phyloP scores from a whole-genome alignment of 2,888 invertebrate genomes.

The Drosophila heteroneura region DNA sequence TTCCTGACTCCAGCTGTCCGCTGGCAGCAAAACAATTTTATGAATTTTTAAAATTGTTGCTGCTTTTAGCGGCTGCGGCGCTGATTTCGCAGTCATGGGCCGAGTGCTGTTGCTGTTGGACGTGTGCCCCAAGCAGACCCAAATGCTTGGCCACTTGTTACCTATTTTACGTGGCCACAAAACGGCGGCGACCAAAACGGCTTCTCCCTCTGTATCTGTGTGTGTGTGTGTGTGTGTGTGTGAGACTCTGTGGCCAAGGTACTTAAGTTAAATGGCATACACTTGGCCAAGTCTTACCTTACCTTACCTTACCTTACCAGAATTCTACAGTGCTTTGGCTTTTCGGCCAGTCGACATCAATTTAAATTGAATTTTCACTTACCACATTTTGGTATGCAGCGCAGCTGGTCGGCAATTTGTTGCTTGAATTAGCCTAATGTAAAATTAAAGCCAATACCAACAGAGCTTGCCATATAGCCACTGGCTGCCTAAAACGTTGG shows the following conservation, averaged over 20 bases:
- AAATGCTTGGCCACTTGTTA: constrained; percentile 76
- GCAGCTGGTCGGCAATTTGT: constrained; percentile 78
- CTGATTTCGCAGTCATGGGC: constrained; percentile 77
- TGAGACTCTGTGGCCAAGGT: constrained; percentile 52
- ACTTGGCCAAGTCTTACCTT: constrained; percentile 46
- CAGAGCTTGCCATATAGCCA: constrained; percentile 18
- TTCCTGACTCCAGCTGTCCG: constrained; percentile 35
- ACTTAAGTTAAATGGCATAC: constrained; percentile 81
- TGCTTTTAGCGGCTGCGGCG: constrained; percentile 69
- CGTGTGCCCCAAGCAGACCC: constrained; percentile 61
- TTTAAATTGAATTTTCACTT: constrained; percentile 84
- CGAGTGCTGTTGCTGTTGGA: constrained; percentile 33
- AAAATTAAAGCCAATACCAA: constrained; percentile 62
- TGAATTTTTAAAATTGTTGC: constrained; percentile 82
- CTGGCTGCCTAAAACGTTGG: constrained; percentile 36
- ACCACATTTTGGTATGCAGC: constrained; percentile 70
- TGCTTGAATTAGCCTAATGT: constrained; percentile 81
- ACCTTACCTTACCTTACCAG: constrained; percentile 3
- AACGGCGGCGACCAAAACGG: constrained; percentile 31
- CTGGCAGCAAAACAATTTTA: constrained; percentile 58
- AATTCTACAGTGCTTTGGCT: constrained; percentile 42
- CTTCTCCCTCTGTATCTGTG: constrained; percentile 5
- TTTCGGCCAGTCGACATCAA: constrained; percentile 71
- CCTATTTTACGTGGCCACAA: constrained; percentile 76
- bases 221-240: constrained; percentile 17